These are phyloP conservation scores for Drosophila bifasciata DNA, from an alignment of 1,140 invertebrate species.

Conservation along the genomic window DNA sequence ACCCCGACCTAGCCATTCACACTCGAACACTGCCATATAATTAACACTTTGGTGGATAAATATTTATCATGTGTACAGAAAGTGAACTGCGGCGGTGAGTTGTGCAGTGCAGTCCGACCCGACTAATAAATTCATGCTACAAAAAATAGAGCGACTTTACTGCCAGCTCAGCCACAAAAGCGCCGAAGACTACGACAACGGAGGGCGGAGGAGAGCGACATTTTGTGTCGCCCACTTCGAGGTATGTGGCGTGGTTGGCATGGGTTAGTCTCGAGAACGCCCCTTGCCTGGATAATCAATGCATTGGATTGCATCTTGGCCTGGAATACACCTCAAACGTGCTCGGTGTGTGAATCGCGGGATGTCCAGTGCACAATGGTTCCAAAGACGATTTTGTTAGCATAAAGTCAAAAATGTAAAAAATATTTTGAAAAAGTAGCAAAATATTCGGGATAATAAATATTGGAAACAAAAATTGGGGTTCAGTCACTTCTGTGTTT, in stretches of 20 bases:
- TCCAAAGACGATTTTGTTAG: too few species aligned
- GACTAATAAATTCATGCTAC: slow-evolving; percentile 64
- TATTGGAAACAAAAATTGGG: too few species aligned
- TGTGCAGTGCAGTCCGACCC: slow-evolving; percentile 16
- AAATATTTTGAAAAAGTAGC: too few species aligned
- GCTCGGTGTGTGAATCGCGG: background rate
- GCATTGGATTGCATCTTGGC: slow-evolving; percentile 8
- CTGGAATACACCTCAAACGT: background rate
- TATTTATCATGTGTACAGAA: slow-evolving; percentile 70
- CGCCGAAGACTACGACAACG: slow-evolving; percentile 1
- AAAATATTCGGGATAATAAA: too few species aligned
- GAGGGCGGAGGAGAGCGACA: slow-evolving; percentile 5
- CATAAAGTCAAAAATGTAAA: too few species aligned
- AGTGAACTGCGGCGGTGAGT: slow-evolving; percentile 15
- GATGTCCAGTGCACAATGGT: too few species aligned
- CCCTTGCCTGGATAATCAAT: slow-evolving; percentile 31
- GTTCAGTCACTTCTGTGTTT: too few species aligned
- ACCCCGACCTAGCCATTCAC: slow-evolving; percentile 3
- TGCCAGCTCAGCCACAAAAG: slow-evolving; percentile 12
- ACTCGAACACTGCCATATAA: slow-evolving; percentile 56
- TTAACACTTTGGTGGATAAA: slow-evolving; percentile 76
- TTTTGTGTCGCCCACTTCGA: slow-evolving; percentile 10
- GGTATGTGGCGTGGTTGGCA: background rate
- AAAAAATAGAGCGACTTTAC: slow-evolving; percentile 65
- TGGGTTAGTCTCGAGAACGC: background rate